Percentiles rank a stretch among this genome's conserved stretches.
Evolutionary conservation across 2,888 invertebrate genomes (phyloP).

Genomic region (Patella ulyssiponensis): DNA sequence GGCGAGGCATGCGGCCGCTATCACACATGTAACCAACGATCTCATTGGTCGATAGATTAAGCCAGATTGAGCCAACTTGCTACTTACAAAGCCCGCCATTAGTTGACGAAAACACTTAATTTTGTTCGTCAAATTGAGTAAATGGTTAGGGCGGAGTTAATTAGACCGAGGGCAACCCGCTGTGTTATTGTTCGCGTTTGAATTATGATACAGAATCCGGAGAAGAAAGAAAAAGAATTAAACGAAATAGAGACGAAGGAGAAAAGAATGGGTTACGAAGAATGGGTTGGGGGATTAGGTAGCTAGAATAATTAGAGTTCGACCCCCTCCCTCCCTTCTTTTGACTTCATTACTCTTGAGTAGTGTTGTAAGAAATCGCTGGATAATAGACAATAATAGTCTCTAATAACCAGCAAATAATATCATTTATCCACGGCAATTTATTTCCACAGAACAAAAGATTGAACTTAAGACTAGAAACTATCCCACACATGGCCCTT

Average conservation of each 20-base stretch:
- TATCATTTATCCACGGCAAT: too few species aligned
- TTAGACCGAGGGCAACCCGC: not conserved
- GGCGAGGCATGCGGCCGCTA: conserved; percentile 14
- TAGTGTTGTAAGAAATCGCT: too few species aligned
- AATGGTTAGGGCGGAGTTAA: conserved; percentile 26
- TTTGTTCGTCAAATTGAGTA: not conserved
- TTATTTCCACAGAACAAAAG: too few species aligned
- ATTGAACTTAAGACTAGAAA: too few species aligned
- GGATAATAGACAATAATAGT: too few species aligned
- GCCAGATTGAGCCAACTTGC: not conserved
- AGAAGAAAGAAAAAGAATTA: not conserved
- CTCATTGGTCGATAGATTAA: conserved; percentile 15
- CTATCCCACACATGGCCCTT: too few species aligned
- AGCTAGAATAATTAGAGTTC: not conserved
- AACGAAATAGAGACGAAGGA: not conserved
- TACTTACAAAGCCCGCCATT: not conserved
- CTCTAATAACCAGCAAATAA: too few species aligned
- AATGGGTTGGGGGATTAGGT: not conserved
- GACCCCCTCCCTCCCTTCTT: conserved; percentile 4
- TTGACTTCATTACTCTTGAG: conserved; percentile 7
- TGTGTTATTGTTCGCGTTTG: not conserved
- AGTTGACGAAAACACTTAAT: conserved; percentile 10
- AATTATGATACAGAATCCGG: not conserved
- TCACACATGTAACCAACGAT: not conserved
- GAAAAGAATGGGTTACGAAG: not conserved